phyloP scores from a whole-genome alignment of 2,797 vertebrate genomes.

The Brachymystax lenok region DNA sequence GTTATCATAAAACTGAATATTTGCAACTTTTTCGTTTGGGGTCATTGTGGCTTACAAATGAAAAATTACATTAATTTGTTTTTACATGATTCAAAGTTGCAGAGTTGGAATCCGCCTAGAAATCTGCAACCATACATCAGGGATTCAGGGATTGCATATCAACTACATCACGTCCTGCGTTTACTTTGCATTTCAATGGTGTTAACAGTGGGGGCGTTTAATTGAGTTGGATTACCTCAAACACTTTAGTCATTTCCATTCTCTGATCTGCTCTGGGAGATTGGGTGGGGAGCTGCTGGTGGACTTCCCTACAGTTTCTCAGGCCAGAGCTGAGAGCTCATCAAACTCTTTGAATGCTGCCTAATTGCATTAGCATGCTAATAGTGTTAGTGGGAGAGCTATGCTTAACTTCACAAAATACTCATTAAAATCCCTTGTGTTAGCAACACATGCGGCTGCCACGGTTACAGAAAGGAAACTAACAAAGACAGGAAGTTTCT shows the following conservation, averaged over 20 bases:
- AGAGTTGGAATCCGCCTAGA: background rate
- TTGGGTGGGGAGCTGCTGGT: conserved; percentile 9
- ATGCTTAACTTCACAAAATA: conserved; percentile 28
- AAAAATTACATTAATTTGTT: background rate
- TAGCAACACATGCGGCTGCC: conserved; percentile 6
- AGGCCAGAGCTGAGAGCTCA: conserved; percentile 13
- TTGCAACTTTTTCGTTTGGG: background rate
- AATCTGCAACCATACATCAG: background rate
- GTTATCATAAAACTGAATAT: background rate
- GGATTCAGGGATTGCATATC: conserved; percentile 1
- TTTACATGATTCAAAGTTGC: background rate
- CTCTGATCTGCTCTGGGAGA: conserved; percentile 30
- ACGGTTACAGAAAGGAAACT: background rate
- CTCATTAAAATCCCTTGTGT: conserved; percentile 27
- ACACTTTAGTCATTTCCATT: conserved; percentile 13
- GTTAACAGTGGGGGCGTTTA: conserved; percentile 23
- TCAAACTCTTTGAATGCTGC: conserved; percentile 21
- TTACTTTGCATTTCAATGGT: conserved; percentile 33
- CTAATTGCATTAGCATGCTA: conserved; percentile 40
- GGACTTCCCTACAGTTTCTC: conserved; percentile 24
- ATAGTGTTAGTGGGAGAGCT: conserved; percentile 35
- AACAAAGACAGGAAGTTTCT: conserved; percentile 5
- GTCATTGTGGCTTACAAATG: background rate
- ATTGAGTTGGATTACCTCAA: conserved; percentile 32
- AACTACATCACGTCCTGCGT: conserved; percentile 20